Evolutionary conservation across 2,797 vertebrate genomes (phyloP), one percentile per base, ranked within the genome.

Genomic region (Margarornis squamiger): DNA sequence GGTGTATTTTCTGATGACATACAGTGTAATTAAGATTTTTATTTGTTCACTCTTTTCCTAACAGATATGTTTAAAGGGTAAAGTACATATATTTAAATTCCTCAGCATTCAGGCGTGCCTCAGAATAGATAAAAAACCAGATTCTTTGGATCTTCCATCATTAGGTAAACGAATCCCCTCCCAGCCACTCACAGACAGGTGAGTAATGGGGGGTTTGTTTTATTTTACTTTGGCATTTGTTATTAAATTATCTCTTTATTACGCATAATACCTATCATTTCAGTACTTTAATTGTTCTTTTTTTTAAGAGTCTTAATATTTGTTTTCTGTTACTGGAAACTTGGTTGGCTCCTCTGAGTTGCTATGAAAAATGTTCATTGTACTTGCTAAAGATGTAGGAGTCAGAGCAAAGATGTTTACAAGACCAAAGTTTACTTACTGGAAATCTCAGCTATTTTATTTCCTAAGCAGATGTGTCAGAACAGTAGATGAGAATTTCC

Each of bases 41-140:
- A 22, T 24, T 72, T 79, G 10, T 75, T 89, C 2, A 1, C 65
- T 90, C 97, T 29, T 98, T 86, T 98, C 41, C 84, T 97, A 97
- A 97, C 98, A 99, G 99, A 99, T 99, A 95, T 99, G 99, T 95
- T 98, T 99, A 73, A 99, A 99, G 96, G 99, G 99, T 92, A 99
- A 99, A 98, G 99, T 99, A 52, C 99, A 99, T 93, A 99, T 99
- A 97, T 99, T 99, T 97, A 99, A 99, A 97, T 99, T 99, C 97
- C 98, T 99, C 97, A 99, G 99, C 97, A 99, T 99, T 83, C 99
- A 99, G 96, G 98, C 99, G 0, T 99, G 99, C 66, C 99, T 99
- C 95, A 98, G 99, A 96, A 98, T 98, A 97, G 99, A 99, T 95
- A 99, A 99, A 96, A 99, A 99, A 94, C 99, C 99, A 9, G 99